A percentile compares a stretch with the other conserved stretches of the same genome.
Conservation (phyloP, 2,113 vertebrate genomes). For the Tinamus guttatus region DNA sequence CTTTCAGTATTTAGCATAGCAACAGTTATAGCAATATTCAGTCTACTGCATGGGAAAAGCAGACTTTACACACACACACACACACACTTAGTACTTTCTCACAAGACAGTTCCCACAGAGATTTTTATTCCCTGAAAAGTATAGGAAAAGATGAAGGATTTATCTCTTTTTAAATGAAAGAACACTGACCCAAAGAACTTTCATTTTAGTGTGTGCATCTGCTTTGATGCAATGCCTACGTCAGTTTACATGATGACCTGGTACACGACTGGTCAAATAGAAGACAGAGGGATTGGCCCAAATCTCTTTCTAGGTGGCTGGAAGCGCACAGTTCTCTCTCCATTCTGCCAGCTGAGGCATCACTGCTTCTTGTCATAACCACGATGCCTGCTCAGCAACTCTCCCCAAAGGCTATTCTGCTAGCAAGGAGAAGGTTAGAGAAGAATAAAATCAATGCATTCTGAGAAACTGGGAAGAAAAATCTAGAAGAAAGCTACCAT, state of each 20-base stretch:
- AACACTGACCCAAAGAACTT: background rate
- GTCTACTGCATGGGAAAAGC: background rate
- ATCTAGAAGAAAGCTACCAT: background rate
- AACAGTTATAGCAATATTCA: background rate
- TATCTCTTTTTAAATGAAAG: background rate
- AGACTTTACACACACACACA: background rate
- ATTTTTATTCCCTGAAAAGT: background rate
- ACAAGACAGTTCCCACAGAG: background rate
- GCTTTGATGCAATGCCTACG: background rate
- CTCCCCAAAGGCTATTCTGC: no score
- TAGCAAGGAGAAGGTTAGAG: background rate
- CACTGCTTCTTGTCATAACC: background rate
- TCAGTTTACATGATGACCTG: fast-evolving
- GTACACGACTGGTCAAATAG: fast-evolving
- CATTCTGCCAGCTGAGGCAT: background rate
- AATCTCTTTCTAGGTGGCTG: background rate
- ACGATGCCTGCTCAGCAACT: fast-evolving
- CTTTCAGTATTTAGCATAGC: background rate
- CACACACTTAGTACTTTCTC: background rate
- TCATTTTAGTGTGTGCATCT: background rate
- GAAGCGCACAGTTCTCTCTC: background rate
- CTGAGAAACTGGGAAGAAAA: background rate
- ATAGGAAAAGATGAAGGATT: background rate
- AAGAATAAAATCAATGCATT: background rate
- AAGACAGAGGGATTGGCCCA: background rate